Evolutionary conservation across 2,888 invertebrate species (phyloP), one percentile per base, ranked within the genome.

Genomic region (Pecten maximus): DNA sequence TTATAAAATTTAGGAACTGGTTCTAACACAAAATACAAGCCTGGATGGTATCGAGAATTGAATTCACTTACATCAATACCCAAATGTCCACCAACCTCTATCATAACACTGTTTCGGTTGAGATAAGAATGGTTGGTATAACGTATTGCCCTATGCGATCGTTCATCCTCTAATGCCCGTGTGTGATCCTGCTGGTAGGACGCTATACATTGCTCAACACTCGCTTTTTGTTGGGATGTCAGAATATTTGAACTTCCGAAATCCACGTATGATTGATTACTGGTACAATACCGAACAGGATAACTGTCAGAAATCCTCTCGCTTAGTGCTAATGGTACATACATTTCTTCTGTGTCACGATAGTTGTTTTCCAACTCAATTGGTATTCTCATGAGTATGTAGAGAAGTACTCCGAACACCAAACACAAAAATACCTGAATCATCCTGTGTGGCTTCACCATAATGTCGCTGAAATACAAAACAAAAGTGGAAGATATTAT

Each of bases 1-100:
- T 74, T 28, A 74, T 74, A 74, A 28, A 74, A 74, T 74, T n/a
- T 28, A 28, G 60, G 60, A 74, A 74, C 60, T n/a, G 60, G 60
- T 74, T 74, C 60, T 74, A 74, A 74, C n/a, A 74, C 60, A 74
- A 74, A 4, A 74, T 74, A 74, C 2, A 28, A 3, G 16, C 60
- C 28, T 2, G 60, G 60, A 74, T 74, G 60, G 12, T 28, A 74
- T 2, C 60, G 60, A 4, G n/a, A 28, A 12, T 74, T 74, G 28
- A 74, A 74, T 28, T 74, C 28, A 28, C 6, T 2, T 28, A 28
- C n/a, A 28, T 74, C 60, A 28, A 74, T 4, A 8, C 60, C 60
- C 12, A 2, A 28, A 28, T 74, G 60, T 28, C 60, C 60, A 8
- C 60, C 60, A 8, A 28, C 60, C 28, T 74, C 60, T 2, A 74